Evolutionary conservation across 2,113 vertebrate genomes (phyloP), one percentile per base, ranked within the genome.

Genomic region (Willisornis vidua): DNA sequence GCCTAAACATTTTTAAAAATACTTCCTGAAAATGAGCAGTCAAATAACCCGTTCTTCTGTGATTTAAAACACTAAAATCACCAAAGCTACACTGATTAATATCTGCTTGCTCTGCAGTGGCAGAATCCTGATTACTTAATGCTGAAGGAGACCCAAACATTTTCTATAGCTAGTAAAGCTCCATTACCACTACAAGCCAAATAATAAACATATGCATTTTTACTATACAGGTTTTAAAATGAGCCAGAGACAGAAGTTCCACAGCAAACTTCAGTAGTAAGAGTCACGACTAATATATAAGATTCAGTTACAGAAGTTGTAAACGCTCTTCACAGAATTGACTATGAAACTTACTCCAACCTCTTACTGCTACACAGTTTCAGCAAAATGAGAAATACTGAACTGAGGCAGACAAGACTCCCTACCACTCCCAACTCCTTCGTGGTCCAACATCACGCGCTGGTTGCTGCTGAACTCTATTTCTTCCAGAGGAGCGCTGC

Each of bases 381-480:
- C 67, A 94, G 28, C 12, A 90, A 85, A 55, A 48, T 1, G 3
- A 90, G 33, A 75, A 91, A 89, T 23, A 6, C 1, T 49, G 71
- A 93, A 62, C 18, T 39, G 37, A 78, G 31, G 39, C 82, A 82
- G 51, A 46, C 12, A 39, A 84, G 19, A 80, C 61, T 33, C 15
- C 95, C 25, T 98, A 99, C 99, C 99, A 37, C 99, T 99, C 71
- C 99, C 99, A 14, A 99, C 99, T 57, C 99, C 99, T 97, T 99
- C 99, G 1, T 99, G 99, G 95, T 99, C 98, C 87, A 99, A 98
- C 57, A 97, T 95, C 85, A 99, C 98, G 22, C 98, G 98, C 89
- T 99, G 99, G 96, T 98, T 98, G 81, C 99, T 99, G 98, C 99
- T 99, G 61, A 99, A 99, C 96, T 99, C 99, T 61, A 98, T 97